These are phyloP conservation scores for Chionodraco myersi DNA, from an alignment of 2,113 vertebrate species.

Conservation along the genomic window DNA sequence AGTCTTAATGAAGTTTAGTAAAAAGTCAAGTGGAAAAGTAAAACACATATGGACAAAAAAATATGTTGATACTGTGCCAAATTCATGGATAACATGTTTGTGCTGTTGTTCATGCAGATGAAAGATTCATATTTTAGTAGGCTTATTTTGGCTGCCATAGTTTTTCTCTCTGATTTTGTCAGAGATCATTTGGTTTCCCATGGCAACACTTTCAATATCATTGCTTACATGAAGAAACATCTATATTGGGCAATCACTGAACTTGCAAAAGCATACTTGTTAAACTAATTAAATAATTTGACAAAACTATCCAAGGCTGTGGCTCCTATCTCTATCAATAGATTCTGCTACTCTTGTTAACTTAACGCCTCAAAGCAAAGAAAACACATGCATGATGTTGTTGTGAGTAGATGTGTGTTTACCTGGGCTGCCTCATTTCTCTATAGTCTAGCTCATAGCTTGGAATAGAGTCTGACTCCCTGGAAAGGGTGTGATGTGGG, in stretches of 20 bases:
- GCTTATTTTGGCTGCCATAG: background rate
- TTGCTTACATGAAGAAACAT: background rate
- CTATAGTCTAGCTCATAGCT: conserved; percentile 88
- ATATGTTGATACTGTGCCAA: background rate
- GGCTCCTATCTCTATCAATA: background rate
- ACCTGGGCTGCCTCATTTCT: conserved; percentile 88
- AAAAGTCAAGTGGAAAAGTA: conserved; percentile 12
- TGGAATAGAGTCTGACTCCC: conserved; percentile 85
- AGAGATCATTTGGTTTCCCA: background rate
- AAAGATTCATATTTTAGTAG: background rate
- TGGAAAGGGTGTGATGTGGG: conserved; percentile 83
- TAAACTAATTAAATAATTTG: background rate
- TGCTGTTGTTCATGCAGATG: background rate
- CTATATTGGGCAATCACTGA: background rate
- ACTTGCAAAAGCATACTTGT: background rate
- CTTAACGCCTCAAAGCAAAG: background rate
- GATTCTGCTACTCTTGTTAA: conserved; percentile 2
- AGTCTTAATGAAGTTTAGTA: conserved; percentile 9
- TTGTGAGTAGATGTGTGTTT: conserved; percentile 34
- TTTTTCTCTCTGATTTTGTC: background rate
- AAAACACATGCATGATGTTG: background rate
- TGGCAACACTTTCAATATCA: background rate
- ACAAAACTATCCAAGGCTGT: background rate
- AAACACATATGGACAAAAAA: background rate
- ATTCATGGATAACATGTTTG: background rate